phyloP scores from a whole-genome alignment of 2,113 vertebrate species.

The Hyla sarda region DNA sequence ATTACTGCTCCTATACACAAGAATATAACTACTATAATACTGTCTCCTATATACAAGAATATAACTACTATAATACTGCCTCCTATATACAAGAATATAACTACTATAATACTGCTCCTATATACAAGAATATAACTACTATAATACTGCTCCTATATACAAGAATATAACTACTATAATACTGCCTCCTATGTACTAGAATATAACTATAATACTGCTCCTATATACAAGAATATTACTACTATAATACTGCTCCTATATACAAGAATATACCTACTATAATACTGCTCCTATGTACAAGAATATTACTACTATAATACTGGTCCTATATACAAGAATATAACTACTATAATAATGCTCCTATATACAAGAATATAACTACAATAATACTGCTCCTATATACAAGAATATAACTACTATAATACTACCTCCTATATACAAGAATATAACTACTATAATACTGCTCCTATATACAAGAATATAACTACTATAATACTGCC shows the following conservation, averaged over 20 bases:
- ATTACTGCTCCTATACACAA: background rate
- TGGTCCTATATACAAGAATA: background rate
- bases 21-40: constrained; percentile 3
- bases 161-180: constrained; percentile 17
- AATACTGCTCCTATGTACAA: background rate
- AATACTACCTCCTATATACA: background rate
- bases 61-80: constrained; percentile 2
- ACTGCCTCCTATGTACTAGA: background rate
- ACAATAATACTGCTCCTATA: background rate
- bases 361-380: background rate
- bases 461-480: background rate
- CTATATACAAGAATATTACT: background rate
- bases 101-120: constrained; percentile 2
- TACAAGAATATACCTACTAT: constrained; percentile 5
- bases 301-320: constrained; percentile 1
- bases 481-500: too few species aligned
- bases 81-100: constrained; percentile 7
- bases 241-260: background rate
- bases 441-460: background rate
- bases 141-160: constrained; percentile 11
- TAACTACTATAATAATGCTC: background rate
- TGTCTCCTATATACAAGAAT: constrained; percentile 5
- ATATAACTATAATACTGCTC: background rate
- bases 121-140: constrained; percentile 13
- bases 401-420: constrained; percentile 1